Conservation (phyloP, 2,797 vertebrate species). For the Sparidentex hasta region DNA sequence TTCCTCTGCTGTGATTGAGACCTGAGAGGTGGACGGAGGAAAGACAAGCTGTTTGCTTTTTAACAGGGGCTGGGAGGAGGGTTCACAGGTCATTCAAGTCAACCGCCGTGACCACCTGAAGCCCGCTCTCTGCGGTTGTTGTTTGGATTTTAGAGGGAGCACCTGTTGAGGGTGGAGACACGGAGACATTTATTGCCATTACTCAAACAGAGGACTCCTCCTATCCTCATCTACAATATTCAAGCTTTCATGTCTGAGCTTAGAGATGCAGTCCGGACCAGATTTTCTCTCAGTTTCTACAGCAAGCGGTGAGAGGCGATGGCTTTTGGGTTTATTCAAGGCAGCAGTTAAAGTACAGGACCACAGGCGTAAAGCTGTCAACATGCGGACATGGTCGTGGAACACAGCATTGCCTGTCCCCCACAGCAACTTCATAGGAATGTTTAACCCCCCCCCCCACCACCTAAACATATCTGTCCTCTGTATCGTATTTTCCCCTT, state of each 20-base stretch:
- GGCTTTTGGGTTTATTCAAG: conserved; percentile 78
- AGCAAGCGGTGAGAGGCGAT: conserved; percentile 54
- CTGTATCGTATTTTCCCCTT: conserved; percentile 66
- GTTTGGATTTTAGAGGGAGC: conserved; percentile 60
- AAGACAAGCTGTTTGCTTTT: conserved; percentile 59
- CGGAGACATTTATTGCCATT: conserved; percentile 41
- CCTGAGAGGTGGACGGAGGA: conserved; percentile 46
- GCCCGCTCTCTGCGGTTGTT: conserved; percentile 45
- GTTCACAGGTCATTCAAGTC: conserved; percentile 62
- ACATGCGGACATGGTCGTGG: conserved; percentile 74
- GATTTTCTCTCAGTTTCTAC: conserved; percentile 50
- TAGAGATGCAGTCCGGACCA: conserved; percentile 16
- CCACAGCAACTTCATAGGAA: conserved; percentile 78
- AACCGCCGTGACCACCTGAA: conserved; percentile 59
- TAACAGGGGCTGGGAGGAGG: conserved; percentile 47
- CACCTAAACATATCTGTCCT: conserved; percentile 75
- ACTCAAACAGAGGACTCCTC: conserved; percentile 37
- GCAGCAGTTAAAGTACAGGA: conserved; percentile 77
- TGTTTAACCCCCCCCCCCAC: conserved; percentile 60
- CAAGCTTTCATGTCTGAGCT: conserved; percentile 27
- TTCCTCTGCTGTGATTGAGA: conserved; percentile 55
- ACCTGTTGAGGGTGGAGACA: conserved; percentile 67
- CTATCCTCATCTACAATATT: conserved; percentile 2
- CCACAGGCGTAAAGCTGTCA: conserved; percentile 84
- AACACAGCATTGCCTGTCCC: conserved; percentile 79